Base-by-base conservation (phyloP, 2,113 vertebrate genomes). In the Lepus europaeus region DNA sequence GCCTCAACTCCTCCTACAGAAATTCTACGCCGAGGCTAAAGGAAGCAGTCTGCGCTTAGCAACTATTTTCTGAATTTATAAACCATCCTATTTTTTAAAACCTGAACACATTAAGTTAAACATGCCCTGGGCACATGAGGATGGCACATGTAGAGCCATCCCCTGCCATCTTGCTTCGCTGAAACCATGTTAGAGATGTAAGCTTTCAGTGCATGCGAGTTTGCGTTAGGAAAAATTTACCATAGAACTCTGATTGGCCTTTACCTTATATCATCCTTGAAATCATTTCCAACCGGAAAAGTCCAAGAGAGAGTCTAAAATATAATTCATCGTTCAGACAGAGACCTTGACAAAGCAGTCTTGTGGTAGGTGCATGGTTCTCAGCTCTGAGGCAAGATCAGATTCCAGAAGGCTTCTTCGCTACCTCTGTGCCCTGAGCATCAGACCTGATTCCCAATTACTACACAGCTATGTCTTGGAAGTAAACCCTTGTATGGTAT, bases 31-130 rank as follows among this genome's bases (percentile, higher is more conserved):
- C 87, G 83, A 66, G 59, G 87, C 72, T 73, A 82, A 95, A 93
- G 29, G n/a, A 59, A 27, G 22, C 74, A 86, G 92, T 81, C 49
- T 77, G 29, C 64, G n/a, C 77, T 95, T 96, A 92, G 51, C 59
- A 95, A 81, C 69, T 92, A 88, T 74, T 91, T 95, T 77, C 93
- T 89, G 63, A 96, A 96, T 87, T 96, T 89, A 88, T 69, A 90
- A 96, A 72, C 39, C 92, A 56, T 92, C 20, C n/a, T 69, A 87
- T 53, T 81, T 77, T 36, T 80, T 64, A 91, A 92, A 94, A 91
- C 23, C 86, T 73, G 78, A 29, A 92, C 56, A 19, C 33, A 77
- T 94, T 89, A 83, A 93, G 33, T 90, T 89, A 81, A 96, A 90
- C 27, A 68, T 74, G 82, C 63, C 39, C 51, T 86, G 51, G 89